phyloP scores from a whole-genome alignment of 1,140 invertebrate species.

The Anadara kagoshimensis region DNA sequence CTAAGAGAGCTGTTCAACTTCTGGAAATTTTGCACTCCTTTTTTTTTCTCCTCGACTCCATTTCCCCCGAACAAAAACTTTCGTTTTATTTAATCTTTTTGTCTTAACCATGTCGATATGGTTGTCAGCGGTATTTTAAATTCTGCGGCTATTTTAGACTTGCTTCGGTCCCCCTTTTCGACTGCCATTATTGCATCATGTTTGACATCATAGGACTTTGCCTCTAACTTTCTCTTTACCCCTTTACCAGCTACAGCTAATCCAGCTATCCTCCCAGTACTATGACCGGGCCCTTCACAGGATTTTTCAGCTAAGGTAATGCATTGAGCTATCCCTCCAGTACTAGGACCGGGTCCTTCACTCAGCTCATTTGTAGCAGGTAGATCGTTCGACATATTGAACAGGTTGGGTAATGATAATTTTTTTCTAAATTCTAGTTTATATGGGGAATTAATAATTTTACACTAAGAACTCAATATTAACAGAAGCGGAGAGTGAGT shows the following conservation, averaged over 20 bases:
- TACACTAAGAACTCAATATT: no score
- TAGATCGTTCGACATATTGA: no score
- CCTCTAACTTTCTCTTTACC: slow-evolving; percentile 8
- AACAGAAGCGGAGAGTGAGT: no score
- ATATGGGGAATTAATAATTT: no score
- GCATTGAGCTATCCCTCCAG: no score
- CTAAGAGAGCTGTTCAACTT: slow-evolving; percentile 26
- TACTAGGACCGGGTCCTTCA: no score
- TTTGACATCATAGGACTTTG: no score
- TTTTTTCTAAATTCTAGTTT: no score
- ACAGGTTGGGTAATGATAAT: no score
- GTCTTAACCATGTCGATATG: slow-evolving; percentile 33
- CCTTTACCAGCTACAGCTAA: background rate
- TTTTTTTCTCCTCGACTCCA: slow-evolving; percentile 19
- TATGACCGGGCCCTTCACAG: slow-evolving; percentile 6
- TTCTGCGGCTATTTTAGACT: slow-evolving; percentile 18
- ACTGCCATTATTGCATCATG: slow-evolving; percentile 27
- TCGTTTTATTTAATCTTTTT: slow-evolving; percentile 7
- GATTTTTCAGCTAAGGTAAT: slow-evolving; percentile 1
- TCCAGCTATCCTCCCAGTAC: background rate
- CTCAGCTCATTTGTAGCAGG: no score
- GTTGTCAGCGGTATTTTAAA: slow-evolving; percentile 9
- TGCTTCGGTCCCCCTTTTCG: slow-evolving; percentile 23
- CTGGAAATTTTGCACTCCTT: slow-evolving; percentile 1
- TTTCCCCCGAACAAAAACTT: slow-evolving; percentile 4